These are phyloP conservation scores for Acrobasis consociella DNA, from an alignment of 2,888 invertebrate species.

Conservation along the genomic window DNA sequence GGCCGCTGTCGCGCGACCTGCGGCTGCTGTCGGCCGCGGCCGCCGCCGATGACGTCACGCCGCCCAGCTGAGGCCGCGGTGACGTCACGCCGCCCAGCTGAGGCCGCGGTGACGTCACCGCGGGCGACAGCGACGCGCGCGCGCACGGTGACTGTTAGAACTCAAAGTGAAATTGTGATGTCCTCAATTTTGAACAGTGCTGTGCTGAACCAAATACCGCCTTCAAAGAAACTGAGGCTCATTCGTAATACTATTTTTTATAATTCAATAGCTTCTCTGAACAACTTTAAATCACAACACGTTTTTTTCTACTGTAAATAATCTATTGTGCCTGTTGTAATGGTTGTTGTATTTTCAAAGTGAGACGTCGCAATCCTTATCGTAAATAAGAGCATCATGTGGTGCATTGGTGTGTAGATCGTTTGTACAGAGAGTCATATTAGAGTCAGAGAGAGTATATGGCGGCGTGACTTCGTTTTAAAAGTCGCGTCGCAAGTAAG, in stretches of 20 bases:
- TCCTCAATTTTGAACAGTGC: too few species aligned
- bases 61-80: not conserved
- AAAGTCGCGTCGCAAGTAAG: conserved; percentile 1
- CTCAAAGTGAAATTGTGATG: too few species aligned
- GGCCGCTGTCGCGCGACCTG: conserved; percentile 46
- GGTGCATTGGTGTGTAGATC: not conserved
- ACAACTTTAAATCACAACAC: not conserved
- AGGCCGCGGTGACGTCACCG: not conserved
- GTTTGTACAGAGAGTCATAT: conserved; percentile 17
- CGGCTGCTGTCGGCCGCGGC: conserved; percentile 31
- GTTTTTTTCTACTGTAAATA: not conserved
- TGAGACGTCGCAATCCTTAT: not conserved
- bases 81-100: not conserved
- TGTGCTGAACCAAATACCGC: too few species aligned
- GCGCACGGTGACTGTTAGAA: too few species aligned
- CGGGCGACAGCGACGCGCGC: too few species aligned
- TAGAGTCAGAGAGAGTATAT: conserved; percentile 3
- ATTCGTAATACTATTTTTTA: not conserved
- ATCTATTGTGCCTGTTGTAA: not conserved
- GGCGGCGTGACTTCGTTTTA: conserved; percentile 12
- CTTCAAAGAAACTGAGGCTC: not conserved
- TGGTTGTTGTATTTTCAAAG: not conserved
- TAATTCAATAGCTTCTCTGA: not conserved
- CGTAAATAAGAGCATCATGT: not conserved
- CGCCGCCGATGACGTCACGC: not conserved